Base-by-base conservation (phyloP, 2,888 invertebrate genomes). In the Spisula solida region DNA sequence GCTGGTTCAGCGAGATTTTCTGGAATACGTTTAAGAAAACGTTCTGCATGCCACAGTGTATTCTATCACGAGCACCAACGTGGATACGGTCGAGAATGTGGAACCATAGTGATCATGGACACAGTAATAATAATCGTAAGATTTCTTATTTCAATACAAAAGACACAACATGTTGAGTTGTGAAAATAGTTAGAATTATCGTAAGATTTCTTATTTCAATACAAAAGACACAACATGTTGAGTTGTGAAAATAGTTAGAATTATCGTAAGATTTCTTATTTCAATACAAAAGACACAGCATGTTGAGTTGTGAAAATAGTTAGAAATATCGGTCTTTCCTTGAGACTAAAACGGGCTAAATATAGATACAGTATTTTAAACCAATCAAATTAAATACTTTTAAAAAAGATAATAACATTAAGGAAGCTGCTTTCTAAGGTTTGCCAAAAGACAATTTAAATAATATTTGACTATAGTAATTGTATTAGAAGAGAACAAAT, bases 1-100 rank as follows among this genome's bases (percentile, higher is more conserved):
- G 96, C 88, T 96, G 96, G 96, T 96, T 96, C 94, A 96, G 96
- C 86, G 96, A 96, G 91, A 96, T 95, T 89, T 96, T 96, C 93
- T 95, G 96, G 95, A 94, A 93, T 85, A 96, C 96, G 6, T 95
- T 96, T 91, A 96, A 96, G 92, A 90, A 94, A 87, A 93, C 95
- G 48, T 95, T 96, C 92, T 96, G 95, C 87, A 89, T 93, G 84
- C 93, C 93, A 51, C 89, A 92, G 55, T 95, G 95, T 48, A 75
- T 87, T 82, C 60, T 87, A 48, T 31, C 55, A 29, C 82, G 81
- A n/a, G 86, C 82, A 12, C 87, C 88, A 29, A 87, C 81, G 20
- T 91, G 91, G 90, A 47, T 82, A 31, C 41, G 85, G n/a, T 82
- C 75, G 18, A 89, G 92, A 34, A 80, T 91, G 2, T 87, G 89